Evolutionary conservation across 2,797 vertebrate species (phyloP).

Genomic region (Yasuhikotakia modesta): DNA sequence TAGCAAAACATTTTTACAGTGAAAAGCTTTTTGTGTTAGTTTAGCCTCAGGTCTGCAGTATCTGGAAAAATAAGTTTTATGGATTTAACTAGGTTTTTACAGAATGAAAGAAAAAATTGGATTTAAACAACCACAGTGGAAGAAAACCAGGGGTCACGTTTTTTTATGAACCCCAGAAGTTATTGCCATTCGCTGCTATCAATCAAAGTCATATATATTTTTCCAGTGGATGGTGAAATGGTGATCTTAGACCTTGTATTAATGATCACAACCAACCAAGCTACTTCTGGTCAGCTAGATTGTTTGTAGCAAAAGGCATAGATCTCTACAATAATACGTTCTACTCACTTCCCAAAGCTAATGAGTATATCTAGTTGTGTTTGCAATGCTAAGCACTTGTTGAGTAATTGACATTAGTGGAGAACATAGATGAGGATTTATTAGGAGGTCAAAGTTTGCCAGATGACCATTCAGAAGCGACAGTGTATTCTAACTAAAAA

Average conservation of each 20-base stretch:
- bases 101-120: conserved; percentile 14
- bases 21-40: conserved; percentile 15
- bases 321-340: conserved; percentile 32
- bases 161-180: neutral
- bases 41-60: conserved; percentile 15
- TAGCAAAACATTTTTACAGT: conserved; percentile 1
- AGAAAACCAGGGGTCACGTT: neutral
- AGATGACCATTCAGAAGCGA: conserved; percentile 37
- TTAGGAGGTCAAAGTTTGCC: conserved; percentile 4
- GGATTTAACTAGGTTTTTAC: conserved; percentile 21
- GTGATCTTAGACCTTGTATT: conserved; percentile 18
- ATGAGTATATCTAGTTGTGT: conserved; percentile 36
- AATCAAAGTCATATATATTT: conserved; percentile 9
- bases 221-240: neutral
- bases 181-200: neutral
- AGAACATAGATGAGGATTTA: conserved; percentile 28
- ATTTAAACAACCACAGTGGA: neutral
- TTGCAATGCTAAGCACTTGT: conserved; percentile 14
- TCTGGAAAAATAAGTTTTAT: conserved; percentile 27
- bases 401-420: conserved; percentile 34
- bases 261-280: conserved; percentile 22
- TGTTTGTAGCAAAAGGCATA: conserved; percentile 30
- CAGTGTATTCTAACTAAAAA: too few species aligned
- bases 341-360: conserved; percentile 24
- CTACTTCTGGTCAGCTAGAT: conserved; percentile 16